Evolutionary conservation across 2,113 vertebrate species (phyloP).

Genomic region (Proterorhinus semilunaris): DNA sequence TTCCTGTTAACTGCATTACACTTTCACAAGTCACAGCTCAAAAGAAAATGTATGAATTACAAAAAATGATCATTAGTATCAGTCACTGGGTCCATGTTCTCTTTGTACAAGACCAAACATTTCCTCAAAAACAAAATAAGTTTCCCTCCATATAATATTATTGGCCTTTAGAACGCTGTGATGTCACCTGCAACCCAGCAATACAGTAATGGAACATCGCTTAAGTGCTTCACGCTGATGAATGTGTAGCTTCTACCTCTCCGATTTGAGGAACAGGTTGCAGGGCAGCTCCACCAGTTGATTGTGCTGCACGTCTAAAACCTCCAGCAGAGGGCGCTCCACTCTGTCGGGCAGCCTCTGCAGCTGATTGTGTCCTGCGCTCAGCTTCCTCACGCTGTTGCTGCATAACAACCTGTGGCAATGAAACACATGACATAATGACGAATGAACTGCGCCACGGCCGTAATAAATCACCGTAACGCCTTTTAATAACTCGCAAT

Average conservation of each 20-base stretch:
- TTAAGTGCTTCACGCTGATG: neutral
- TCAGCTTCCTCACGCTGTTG: conserved; percentile 89
- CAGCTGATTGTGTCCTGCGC: conserved; percentile 88
- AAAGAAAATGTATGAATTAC: no score
- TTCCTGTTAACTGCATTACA: no score
- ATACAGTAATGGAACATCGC: no score
- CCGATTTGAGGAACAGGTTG: conserved; percentile 90
- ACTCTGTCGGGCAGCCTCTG: conserved; percentile 87
- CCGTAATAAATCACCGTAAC: neutral
- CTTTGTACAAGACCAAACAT: no score
- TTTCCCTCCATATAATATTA: no score
- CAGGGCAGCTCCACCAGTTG: conserved; percentile 89
- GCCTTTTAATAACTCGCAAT: neutral
- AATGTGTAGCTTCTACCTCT: conserved; percentile 77
- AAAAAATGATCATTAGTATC: no score
- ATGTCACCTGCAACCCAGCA: no score
- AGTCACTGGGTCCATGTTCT: no score
- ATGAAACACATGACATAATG: conserved; percentile 23
- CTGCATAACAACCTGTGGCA: conserved; percentile 86
- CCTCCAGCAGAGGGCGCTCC: conserved; percentile 87
- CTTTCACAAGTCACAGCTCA: no score
- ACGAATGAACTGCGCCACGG: conserved; percentile 23
- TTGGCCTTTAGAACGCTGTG: no score
- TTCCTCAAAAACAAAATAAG: no score
- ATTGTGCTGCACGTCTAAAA: conserved; percentile 95